These are phyloP conservation scores for Adelphocoris suturalis DNA, from an alignment of 2,888 invertebrate species.

Conservation along the genomic window DNA sequence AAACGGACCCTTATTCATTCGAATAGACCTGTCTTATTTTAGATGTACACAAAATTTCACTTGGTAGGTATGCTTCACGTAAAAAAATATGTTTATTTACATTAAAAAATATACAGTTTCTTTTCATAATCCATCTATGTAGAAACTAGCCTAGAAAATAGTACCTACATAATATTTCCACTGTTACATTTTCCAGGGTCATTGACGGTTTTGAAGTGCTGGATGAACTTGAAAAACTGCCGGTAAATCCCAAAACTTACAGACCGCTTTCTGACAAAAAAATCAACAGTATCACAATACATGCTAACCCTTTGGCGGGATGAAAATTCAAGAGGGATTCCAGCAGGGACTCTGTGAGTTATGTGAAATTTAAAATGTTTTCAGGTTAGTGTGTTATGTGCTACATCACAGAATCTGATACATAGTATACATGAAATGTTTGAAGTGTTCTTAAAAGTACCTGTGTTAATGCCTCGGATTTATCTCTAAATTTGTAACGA, in stretches of 20 bases:
- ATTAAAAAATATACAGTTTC: slow-evolving; percentile 12
- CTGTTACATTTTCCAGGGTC: slow-evolving; percentile 83
- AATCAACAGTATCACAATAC: slow-evolving; percentile 94
- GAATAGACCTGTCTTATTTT: no score
- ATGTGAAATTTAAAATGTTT: no score
- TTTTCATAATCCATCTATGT: background rate
- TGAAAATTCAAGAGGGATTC: slow-evolving; percentile 38
- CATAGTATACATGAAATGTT: no score
- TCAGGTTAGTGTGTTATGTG: no score
- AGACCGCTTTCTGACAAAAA: slow-evolving; percentile 91
- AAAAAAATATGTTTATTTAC: slow-evolving; percentile 58
- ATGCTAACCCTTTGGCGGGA: slow-evolving; percentile 96
- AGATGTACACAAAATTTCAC: background rate
- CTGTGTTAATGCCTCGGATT: no score
- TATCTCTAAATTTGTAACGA: no score
- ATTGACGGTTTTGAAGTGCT: slow-evolving; percentile 98
- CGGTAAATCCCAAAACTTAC: slow-evolving; percentile 96
- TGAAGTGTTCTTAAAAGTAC: no score
- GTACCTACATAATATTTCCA: background rate
- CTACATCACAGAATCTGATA: no score
- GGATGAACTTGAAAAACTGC: slow-evolving; percentile 96
- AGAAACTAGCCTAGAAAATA: no score
- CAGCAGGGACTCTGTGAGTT: no score
- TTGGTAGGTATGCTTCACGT: no score
- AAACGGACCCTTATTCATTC: no score